A percentile compares a stretch with the other conserved stretches of the same genome.
Evolutionary conservation across 1,140 invertebrate genomes (phyloP).

Genomic region (Diplogasteroides magnus): DNA sequence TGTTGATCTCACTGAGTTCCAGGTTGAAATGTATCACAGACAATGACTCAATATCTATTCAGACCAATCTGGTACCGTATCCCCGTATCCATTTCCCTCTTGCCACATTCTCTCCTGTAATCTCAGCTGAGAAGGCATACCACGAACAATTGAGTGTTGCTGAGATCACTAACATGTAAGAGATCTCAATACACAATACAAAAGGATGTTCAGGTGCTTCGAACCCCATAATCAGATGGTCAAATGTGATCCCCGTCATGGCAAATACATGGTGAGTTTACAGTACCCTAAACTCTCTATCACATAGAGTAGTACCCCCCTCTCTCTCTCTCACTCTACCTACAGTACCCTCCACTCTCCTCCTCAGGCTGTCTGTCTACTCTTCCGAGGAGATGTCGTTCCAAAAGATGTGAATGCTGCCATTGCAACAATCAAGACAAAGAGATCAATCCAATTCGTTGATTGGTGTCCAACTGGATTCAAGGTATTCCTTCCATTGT

Average conservation of each 20-base stretch:
- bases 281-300: too few species aligned
- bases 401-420: slow-evolving; percentile 68
- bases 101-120: slow-evolving; percentile 77
- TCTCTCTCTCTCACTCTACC: too few species aligned
- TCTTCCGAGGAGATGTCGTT: slow-evolving; percentile 58
- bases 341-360: too few species aligned
- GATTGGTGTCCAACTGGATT: slow-evolving; percentile 85
- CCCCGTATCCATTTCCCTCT: slow-evolving; percentile 67
- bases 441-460: slow-evolving; percentile 60
- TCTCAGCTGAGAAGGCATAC: slow-evolving; percentile 79
- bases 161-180: slow-evolving; percentile 72
- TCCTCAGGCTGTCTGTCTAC: slow-evolving; percentile 56
- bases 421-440: slow-evolving; percentile 64
- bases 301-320: too few species aligned
- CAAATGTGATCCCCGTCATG: slow-evolving; percentile 61
- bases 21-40: slow-evolving; percentile 1
- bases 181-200: background rate
- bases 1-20: slow-evolving; percentile 68
- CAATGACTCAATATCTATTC: slow-evolving; percentile 45
- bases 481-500: slow-evolving; percentile 55
- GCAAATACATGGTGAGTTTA: slow-evolving; percentile 57
- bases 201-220: slow-evolving; percentile 64
- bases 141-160: slow-evolving; percentile 68
- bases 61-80: slow-evolving; percentile 65
- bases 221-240: slow-evolving; percentile 85